phyloP scores from a whole-genome alignment of 2,888 invertebrate species.

The Eupithecia dodoneata region DNA sequence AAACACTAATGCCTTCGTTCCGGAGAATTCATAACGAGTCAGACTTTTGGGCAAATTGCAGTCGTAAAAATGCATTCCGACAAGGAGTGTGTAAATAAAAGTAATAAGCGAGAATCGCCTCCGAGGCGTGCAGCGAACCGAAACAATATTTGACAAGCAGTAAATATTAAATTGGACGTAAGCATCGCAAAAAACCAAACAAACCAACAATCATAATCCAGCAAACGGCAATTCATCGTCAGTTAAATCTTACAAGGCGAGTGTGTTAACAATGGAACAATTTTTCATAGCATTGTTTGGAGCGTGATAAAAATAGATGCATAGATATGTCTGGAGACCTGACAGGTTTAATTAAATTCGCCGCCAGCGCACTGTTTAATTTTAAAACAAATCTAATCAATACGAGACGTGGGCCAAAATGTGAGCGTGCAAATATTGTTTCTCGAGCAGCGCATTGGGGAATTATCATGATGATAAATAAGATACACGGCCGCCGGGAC shows the following conservation, averaged over 20 bases:
- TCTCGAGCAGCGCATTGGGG: slow-evolving; percentile 69
- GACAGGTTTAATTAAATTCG: slow-evolving; percentile 73
- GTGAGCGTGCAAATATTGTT: slow-evolving; percentile 75
- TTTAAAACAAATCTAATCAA: slow-evolving; percentile 76
- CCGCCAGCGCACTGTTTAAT: slow-evolving; percentile 69
- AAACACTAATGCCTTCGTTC: slow-evolving; percentile 49
- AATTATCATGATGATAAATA: slow-evolving; percentile 82
- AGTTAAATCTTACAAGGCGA: slow-evolving; percentile 69
- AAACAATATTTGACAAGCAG: slow-evolving; percentile 75
- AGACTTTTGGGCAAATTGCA: slow-evolving; percentile 61
- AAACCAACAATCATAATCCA: slow-evolving; percentile 63
- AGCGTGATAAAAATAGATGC: slow-evolving; percentile 62
- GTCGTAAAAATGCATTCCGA: slow-evolving; percentile 64
- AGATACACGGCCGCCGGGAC: slow-evolving; percentile 77
- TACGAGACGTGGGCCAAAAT: slow-evolving; percentile 67
- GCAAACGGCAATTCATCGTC: slow-evolving; percentile 70
- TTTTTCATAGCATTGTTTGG: slow-evolving; percentile 64
- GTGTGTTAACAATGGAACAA: slow-evolving; percentile 75
- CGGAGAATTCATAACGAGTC: slow-evolving; percentile 58
- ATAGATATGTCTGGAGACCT: slow-evolving; percentile 61
- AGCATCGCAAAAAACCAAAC: slow-evolving; percentile 66
- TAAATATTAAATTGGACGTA: slow-evolving; percentile 75
- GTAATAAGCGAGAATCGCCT: slow-evolving; percentile 60
- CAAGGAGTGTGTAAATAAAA: slow-evolving; percentile 66
- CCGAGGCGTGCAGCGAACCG: slow-evolving; percentile 59